A percentile compares a stretch with the other conserved stretches of the same genome.
Evolutionary conservation across 2,888 invertebrate species (phyloP).

Genomic region (Hermodice carunculata): DNA sequence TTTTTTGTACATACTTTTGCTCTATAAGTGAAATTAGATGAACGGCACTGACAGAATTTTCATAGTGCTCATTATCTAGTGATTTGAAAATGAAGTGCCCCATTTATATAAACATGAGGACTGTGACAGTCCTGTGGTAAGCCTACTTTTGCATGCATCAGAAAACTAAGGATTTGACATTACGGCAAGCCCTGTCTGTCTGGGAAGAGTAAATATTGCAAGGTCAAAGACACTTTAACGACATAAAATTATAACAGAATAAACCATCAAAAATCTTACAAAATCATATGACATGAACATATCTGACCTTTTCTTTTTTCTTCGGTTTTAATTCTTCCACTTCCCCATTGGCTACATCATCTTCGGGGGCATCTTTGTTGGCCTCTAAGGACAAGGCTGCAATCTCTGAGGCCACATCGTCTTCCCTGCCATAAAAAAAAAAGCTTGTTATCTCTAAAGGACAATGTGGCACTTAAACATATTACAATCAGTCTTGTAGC

Average conservation of each 20-base stretch:
- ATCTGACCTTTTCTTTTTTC: constrained; percentile 43
- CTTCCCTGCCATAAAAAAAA: constrained; percentile 42
- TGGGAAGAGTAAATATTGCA: too few species aligned
- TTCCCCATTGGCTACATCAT: constrained; percentile 16
- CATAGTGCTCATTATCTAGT: too few species aligned
- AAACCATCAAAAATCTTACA: neutral
- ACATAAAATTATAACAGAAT: neutral
- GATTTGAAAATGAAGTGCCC: too few species aligned
- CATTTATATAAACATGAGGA: too few species aligned
- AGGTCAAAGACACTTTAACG: neutral
- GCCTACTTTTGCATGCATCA: neutral
- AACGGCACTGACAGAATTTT: too few species aligned
- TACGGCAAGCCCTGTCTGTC: too few species aligned
- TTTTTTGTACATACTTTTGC: too few species aligned
- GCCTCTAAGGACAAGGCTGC: constrained; percentile 49
- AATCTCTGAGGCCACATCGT: constrained; percentile 53
- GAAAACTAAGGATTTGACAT: neutral
- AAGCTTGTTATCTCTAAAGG: neutral
- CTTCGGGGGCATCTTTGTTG: constrained; percentile 35
- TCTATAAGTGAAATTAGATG: too few species aligned
- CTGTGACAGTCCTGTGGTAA: too few species aligned
- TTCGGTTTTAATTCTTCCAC: constrained; percentile 31
- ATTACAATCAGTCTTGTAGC: neutral
- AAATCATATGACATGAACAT: too few species aligned
- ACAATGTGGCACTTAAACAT: neutral